Base-by-base conservation (phyloP, 2,888 invertebrate species). In the Leucophenga montana region DNA sequence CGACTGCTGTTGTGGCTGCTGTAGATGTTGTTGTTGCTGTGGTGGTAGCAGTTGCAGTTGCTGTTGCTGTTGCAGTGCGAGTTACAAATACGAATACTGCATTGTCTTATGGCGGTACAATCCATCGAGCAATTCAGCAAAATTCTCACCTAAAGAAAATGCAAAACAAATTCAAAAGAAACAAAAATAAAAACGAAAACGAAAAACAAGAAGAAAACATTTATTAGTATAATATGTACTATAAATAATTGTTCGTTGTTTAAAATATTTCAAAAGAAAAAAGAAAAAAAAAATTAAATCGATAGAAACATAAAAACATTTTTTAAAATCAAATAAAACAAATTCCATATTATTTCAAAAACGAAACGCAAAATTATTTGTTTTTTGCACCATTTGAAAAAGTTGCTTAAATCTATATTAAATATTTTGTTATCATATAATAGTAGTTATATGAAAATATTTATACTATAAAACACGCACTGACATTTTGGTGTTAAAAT, bases 1-100 rank as follows among this genome's bases (percentile, higher is more conserved):
- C 18, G 16, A 57, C 18, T 16, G 16, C 46, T 65, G 22, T n/a
- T 48, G 44, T 27, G 56, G 13, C 33, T 62, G 69, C 50, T 46
- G 33, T 20, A 56, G 18, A 65, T 68, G 65, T 16, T 50, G 50
- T 16, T 50, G n/a, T 8, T n/a, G 13, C 50, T 18, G 33, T n/a
- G n/a, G 20, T 46, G 54, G 46, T 6, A 8, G 11, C 31, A 20
- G 48, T 66, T 69, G 54, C 1, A 78, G 69, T 64, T 75, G 59
- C 22, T 75, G 71, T 62, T 75, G 67, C 62, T 69, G 68, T 57
- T 75, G 54, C 44, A 72, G 77, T 85, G 82, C 78, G 81, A 88
- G 88, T 88, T 88, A 88, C 89, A 88, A 89, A 74, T 88, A 89
- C 39, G 89, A 88, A 86, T 89, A 89, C 74, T 88, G 88, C 79